Evolutionary conservation across 1,140 invertebrate species (phyloP).

Genomic region (Sarcophaga peregrina): DNA sequence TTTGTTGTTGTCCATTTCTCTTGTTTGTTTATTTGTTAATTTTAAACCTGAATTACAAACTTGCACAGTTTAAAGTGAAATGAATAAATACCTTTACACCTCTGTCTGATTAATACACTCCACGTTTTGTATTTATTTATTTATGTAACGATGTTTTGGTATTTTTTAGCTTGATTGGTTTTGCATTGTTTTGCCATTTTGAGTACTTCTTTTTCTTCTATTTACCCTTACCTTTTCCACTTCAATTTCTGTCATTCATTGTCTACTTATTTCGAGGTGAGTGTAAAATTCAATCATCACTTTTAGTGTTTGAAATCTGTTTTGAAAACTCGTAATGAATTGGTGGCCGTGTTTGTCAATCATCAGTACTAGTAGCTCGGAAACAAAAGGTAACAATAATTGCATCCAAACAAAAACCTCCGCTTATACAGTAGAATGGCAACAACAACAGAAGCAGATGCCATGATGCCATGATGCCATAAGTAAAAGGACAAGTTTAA

Average conservation of each 20-base stretch:
- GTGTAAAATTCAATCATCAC: background rate
- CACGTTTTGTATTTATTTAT: background rate
- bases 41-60: no score
- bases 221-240: no score
- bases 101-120: background rate
- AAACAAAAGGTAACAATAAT: constrained; percentile 21
- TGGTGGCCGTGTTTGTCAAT: background rate
- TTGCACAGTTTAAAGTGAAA: background rate
- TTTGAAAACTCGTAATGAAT: constrained; percentile 11
- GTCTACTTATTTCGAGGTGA: background rate
- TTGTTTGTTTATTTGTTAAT: no score
- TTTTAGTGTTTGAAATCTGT: background rate
- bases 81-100: background rate
- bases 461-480: background rate
- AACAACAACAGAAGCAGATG: no score
- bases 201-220: background rate
- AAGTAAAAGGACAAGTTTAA: background rate
- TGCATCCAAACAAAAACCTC: background rate
- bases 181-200: background rate
- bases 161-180: constrained; percentile 13
- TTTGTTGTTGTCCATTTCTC: no score
- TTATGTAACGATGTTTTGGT: background rate
- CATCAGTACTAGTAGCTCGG: background rate
- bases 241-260: no score
- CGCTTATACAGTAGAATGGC: no score